Evolutionary conservation across 2,888 invertebrate species (phyloP).

Genomic region (Chymomyza procnemis): DNA sequence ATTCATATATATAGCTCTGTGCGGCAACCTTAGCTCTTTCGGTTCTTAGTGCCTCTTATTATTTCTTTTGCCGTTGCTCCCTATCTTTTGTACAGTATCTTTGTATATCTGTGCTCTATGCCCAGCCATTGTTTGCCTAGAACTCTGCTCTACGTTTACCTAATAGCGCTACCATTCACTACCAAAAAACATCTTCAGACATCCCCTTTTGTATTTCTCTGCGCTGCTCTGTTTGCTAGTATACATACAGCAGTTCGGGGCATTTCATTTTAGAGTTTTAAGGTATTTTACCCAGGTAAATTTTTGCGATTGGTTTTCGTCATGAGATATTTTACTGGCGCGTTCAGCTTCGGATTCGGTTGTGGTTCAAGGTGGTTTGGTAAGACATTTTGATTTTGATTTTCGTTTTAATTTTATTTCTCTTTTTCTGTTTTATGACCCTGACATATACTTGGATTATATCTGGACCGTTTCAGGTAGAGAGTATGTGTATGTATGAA

Average conservation of each 20-base stretch:
- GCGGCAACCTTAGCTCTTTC: neutral
- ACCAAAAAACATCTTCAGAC: neutral
- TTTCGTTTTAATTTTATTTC: constrained; percentile 2
- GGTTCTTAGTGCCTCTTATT: constrained; percentile 1
- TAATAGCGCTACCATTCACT: constrained; percentile 2
- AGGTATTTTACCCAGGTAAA: constrained; percentile 34
- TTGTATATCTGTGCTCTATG: neutral
- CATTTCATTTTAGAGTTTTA: constrained; percentile 14
- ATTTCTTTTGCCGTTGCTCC: neutral
- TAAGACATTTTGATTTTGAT: constrained; percentile 13
- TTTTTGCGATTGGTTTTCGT: constrained; percentile 53
- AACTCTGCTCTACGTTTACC: constrained; percentile 20
- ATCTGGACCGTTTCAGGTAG: constrained; percentile 7
- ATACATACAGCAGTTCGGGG: constrained; percentile 4
- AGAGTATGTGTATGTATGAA: neutral
- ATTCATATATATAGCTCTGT: neutral
- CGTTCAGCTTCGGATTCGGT: neutral
- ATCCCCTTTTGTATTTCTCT: neutral
- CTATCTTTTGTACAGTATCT: neutral
- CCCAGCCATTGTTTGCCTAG: neutral
- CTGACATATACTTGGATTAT: constrained; percentile 16
- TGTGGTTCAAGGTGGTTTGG: constrained; percentile 48
- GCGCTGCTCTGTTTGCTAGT: constrained; percentile 21
- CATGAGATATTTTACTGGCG: constrained; percentile 25
- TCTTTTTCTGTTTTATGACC: constrained; percentile 5